Evolutionary conservation across 2,797 vertebrate genomes (phyloP).

Genomic region (Pithecia hirsuta): DNA sequence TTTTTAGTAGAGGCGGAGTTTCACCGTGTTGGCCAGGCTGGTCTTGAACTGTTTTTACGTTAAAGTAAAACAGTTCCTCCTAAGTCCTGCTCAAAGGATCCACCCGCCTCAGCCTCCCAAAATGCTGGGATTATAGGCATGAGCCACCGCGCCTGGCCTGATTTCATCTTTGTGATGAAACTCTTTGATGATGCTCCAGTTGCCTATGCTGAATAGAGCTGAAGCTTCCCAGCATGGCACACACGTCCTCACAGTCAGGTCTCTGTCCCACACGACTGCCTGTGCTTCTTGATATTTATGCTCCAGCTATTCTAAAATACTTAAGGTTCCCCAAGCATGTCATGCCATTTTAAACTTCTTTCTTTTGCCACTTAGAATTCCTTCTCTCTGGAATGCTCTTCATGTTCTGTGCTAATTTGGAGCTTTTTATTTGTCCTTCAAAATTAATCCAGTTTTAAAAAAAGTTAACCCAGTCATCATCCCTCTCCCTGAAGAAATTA

Average conservation of each 20-base stretch:
- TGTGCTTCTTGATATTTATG: not conserved
- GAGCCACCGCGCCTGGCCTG: not conserved
- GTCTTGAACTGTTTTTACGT: not conserved
- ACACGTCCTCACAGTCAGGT: accelerated
- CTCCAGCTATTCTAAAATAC: not conserved
- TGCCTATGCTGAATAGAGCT: no score
- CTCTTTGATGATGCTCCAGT: not conserved
- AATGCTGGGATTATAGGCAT: not conserved
- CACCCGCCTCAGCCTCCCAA: not conserved
- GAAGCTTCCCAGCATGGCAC: not conserved
- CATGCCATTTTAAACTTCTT: not conserved
- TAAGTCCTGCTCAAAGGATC: not conserved
- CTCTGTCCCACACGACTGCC: not conserved
- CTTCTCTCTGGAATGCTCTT: not conserved
- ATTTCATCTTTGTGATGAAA: not conserved
- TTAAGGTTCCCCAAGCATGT: not conserved
- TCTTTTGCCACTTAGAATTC: not conserved
- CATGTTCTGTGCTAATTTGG: not conserved
- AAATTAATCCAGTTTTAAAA: not conserved
- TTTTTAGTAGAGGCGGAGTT: not conserved
- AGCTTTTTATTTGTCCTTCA: conserved; percentile 13
- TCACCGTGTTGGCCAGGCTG: not conserved
- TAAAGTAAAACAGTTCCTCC: no score
- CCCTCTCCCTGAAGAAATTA: not conserved
- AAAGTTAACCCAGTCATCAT: not conserved